phyloP scores from a whole-genome alignment of 2,888 invertebrate genomes.

The Trachelus iudaicus region DNA sequence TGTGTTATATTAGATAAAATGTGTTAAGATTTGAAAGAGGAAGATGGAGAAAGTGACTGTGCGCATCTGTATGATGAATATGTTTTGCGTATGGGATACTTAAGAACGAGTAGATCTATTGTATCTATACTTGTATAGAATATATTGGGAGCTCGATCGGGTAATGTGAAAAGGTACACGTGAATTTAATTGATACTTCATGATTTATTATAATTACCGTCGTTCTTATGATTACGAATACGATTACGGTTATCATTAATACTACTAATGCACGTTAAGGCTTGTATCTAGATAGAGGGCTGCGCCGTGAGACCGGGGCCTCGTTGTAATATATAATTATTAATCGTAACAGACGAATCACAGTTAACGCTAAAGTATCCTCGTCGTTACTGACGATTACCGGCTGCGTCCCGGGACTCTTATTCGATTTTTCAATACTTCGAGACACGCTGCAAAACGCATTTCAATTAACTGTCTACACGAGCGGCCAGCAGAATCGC shows the following conservation, averaged over 20 bases:
- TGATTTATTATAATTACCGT: conserved; percentile 27
- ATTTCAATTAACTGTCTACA: neutral
- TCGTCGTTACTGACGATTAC: neutral
- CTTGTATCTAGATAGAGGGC: conserved; percentile 43
- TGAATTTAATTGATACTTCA: conserved; percentile 33
- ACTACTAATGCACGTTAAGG: conserved; percentile 37
- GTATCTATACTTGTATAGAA: neutral
- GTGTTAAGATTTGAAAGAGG: conserved; percentile 1
- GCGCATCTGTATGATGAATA: neutral
- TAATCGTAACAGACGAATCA: neutral
- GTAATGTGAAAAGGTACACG: neutral
- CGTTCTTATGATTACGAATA: conserved; percentile 28
- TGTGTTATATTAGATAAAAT: conserved; percentile 4
- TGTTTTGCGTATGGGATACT: neutral
- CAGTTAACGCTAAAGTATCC: neutral
- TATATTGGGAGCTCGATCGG: neutral
- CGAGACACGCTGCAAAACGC: neutral
- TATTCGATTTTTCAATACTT: neutral
- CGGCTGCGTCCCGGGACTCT: neutral
- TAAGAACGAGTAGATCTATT: neutral
- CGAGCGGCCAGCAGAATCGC: neutral
- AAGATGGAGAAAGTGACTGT: conserved; percentile 6
- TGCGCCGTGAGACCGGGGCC: conserved; percentile 21
- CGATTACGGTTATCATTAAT: conserved; percentile 34
- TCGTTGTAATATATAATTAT: conserved; percentile 40